Evolutionary conservation across 2,797 vertebrate genomes (phyloP).

Genomic region (Molossus alvarezi): DNA sequence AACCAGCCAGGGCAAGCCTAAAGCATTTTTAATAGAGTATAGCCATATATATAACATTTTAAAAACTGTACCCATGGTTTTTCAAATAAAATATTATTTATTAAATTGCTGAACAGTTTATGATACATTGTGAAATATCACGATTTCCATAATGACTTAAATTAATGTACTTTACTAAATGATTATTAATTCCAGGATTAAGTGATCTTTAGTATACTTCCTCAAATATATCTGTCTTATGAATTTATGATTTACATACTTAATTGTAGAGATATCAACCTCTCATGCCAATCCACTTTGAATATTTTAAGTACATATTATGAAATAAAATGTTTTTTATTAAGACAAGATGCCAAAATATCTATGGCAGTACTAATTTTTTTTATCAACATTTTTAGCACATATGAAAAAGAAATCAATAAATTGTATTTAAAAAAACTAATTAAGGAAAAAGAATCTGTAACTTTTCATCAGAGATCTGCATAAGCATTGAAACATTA

Average conservation of each 20-base stretch:
- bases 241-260: background rate
- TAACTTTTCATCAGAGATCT: background rate
- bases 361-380: background rate
- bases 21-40: background rate
- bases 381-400: constrained; percentile 20
- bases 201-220: background rate
- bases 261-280: background rate
- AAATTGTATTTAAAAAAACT: background rate
- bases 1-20: background rate
- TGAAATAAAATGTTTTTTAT: constrained; percentile 8
- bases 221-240: background rate
- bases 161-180: constrained; percentile 40
- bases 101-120: background rate
- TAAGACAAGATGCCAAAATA: constrained; percentile 12
- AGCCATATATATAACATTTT: constrained; percentile 32
- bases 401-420: background rate
- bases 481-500: background rate
- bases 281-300: background rate
- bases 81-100: constrained; percentile 51
- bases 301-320: background rate
- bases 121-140: constrained; percentile 32
- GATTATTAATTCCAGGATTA: constrained; percentile 15
- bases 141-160: constrained; percentile 30
- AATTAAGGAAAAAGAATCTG: background rate
- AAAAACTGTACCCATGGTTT: background rate